Conservation (phyloP, 1,140 invertebrate genomes). For the Schlechtendalia chinensis region DNA sequence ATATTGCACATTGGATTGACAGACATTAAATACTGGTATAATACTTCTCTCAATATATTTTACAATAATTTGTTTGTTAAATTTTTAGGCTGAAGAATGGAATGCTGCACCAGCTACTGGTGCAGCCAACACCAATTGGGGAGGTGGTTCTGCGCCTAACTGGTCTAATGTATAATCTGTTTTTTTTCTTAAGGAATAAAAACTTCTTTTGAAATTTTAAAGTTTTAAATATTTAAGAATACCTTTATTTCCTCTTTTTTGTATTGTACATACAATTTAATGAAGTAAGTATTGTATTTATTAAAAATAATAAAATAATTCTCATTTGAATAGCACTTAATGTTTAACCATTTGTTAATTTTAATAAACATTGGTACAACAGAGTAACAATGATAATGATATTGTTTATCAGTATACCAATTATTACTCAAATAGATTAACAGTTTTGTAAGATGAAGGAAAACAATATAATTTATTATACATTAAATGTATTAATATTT, state of each 20-base stretch:
- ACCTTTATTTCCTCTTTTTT: background rate
- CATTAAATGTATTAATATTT: no score
- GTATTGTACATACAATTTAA: background rate
- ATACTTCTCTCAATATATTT: background rate
- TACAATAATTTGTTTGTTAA: background rate
- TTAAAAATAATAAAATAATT: no score
- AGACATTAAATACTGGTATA: no score
- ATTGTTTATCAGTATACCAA: no score
- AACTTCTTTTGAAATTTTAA: constrained; percentile 36
- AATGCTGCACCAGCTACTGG: constrained; percentile 30
- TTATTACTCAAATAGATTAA: no score
- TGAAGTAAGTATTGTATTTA: background rate
- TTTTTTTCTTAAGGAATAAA: constrained; percentile 37
- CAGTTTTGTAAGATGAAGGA: no score
- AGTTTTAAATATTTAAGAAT: background rate
- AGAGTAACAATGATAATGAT: no score
- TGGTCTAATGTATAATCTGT: constrained; percentile 42
- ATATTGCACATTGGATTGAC: background rate
- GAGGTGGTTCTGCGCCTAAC: constrained; percentile 45
- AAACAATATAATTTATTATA: no score
- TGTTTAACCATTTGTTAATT: no score
- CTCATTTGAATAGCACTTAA: no score
- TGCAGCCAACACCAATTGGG: constrained; percentile 34
- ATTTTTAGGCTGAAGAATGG: constrained; percentile 45
- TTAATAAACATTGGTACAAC: no score